A percentile compares a stretch with the other conserved stretches of the same genome.
Evolutionary conservation across 2,797 vertebrate genomes (phyloP).

Genomic region (Anguilla anguilla): DNA sequence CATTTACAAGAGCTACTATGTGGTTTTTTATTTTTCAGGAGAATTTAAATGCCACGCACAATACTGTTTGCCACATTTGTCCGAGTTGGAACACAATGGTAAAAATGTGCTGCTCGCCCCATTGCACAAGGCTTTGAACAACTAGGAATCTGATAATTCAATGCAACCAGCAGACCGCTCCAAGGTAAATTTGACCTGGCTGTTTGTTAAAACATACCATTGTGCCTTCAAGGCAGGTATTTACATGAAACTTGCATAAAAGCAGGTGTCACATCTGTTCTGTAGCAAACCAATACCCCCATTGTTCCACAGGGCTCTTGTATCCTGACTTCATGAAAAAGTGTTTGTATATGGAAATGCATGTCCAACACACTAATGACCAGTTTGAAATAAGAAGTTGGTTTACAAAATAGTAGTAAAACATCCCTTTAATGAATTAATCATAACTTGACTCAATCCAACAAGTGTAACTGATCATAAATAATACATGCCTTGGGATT

Average conservation of each 20-base stretch:
- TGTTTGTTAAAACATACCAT: not conserved
- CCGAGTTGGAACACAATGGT: not conserved
- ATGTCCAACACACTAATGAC: not conserved
- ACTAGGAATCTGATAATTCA: not conserved
- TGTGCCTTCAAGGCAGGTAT: not conserved
- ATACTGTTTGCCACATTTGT: not conserved
- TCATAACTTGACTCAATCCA: constrained; percentile 36
- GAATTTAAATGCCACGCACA: not conserved
- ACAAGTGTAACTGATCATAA: constrained; percentile 18
- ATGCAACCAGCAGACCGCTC: not conserved
- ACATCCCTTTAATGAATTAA: not conserved
- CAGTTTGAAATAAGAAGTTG: constrained; percentile 8
- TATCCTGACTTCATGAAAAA: constrained; percentile 7
- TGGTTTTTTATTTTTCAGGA: not conserved
- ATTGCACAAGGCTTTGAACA: not conserved
- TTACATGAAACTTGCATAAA: constrained; percentile 32
- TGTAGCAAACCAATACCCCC: constrained; percentile 20
- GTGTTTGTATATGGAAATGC: not conserved
- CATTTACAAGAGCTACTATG: not conserved
- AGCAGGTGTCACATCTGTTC: not conserved
- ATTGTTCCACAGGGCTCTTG: not conserved
- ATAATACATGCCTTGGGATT: constrained; percentile 41
- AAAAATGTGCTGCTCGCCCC: not conserved
- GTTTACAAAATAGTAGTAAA: constrained; percentile 9
- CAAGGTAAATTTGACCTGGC: not conserved